phyloP scores from a whole-genome alignment of 2,888 invertebrate species.

The Ectemnius cavifrons region DNA sequence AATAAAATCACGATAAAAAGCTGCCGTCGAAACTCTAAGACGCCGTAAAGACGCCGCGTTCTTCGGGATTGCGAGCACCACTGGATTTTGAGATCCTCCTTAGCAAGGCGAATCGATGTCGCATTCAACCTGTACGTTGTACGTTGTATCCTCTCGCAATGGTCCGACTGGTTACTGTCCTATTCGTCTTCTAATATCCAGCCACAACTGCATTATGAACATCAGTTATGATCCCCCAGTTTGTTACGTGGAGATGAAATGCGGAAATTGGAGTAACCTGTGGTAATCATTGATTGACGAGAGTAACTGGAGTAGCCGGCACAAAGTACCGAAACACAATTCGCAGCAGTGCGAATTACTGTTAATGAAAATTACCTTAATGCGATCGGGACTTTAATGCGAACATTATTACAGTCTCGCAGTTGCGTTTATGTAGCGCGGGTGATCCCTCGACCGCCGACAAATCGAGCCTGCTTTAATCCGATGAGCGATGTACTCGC shows the following conservation, averaged over 20 bases:
- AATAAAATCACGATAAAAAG: conserved; percentile 46
- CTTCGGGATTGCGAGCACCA: background rate
- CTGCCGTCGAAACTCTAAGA: conserved; percentile 32
- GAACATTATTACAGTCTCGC: background rate
- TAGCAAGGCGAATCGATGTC: background rate
- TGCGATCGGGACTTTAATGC: background rate
- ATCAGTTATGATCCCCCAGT: background rate
- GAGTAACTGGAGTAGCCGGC: background rate
- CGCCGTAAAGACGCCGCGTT: conserved; percentile 38
- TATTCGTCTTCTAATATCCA: background rate
- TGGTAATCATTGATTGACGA: background rate
- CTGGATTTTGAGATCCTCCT: conserved; percentile 20
- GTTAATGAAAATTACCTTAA: conserved; percentile 2
- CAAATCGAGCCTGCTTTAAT: background rate
- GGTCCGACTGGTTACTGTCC: background rate
- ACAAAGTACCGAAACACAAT: background rate
- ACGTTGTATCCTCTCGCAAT: background rate
- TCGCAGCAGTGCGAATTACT: background rate
- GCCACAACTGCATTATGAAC: background rate
- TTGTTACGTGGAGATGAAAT: background rate
- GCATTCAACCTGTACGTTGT: background rate
- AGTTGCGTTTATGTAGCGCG: background rate
- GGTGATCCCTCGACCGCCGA: background rate
- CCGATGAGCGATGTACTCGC: background rate
- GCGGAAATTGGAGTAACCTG: background rate